These are phyloP conservation scores for Hybognathus amarus DNA, from an alignment of 2,797 vertebrate genomes.

Conservation along the genomic window DNA sequence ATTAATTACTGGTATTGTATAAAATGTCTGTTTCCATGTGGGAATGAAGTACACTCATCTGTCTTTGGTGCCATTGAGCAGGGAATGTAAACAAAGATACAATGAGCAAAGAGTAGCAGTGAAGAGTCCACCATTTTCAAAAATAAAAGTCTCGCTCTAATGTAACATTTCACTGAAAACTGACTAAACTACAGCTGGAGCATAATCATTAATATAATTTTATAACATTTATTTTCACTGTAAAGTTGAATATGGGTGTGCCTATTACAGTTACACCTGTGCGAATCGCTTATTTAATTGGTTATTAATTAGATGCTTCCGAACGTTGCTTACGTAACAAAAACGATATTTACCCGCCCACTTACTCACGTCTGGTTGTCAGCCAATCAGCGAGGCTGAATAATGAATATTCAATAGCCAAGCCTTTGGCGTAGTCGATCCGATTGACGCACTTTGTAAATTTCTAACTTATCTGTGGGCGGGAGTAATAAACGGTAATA, in stretches of 20 bases:
- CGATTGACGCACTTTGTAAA: background rate
- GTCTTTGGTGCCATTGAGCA: background rate
- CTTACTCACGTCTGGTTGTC: background rate
- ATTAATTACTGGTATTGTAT: background rate
- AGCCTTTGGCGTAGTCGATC: background rate
- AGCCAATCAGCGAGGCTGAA: background rate
- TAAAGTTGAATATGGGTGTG: background rate
- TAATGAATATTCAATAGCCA: background rate
- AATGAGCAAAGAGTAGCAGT: background rate
- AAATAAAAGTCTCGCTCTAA: slow-evolving; percentile 25
- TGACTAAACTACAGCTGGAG: background rate
- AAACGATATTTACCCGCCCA: background rate
- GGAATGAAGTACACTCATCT: background rate
- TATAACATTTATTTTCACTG: background rate
- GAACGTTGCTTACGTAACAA: background rate
- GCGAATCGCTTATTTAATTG: background rate
- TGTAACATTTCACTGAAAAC: background rate
- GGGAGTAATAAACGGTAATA: background rate
- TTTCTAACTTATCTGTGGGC: background rate
- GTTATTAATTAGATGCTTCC: background rate
- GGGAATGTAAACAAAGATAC: slow-evolving; percentile 14
- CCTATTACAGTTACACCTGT: background rate
- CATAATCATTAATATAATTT: background rate
- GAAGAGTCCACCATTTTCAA: slow-evolving; percentile 7
- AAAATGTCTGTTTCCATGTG: background rate